phyloP scores from a whole-genome alignment of 2,113 vertebrate species.

The Onychostoma macrolepis region DNA sequence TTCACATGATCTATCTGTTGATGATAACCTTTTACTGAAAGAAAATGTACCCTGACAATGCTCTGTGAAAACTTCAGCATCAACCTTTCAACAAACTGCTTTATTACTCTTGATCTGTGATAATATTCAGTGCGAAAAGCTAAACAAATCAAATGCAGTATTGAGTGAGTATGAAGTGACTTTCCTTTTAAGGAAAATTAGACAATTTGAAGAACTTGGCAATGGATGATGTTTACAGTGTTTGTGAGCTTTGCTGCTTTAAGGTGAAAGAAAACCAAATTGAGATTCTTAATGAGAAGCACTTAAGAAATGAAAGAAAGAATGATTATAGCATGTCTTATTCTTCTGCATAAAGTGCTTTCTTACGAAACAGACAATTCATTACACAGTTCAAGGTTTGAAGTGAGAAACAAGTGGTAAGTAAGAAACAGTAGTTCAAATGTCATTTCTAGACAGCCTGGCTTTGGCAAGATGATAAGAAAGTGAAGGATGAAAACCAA shows the following conservation, averaged over 20 bases:
- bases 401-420: neutral
- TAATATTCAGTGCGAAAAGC: neutral
- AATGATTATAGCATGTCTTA: neutral
- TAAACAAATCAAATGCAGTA: neutral
- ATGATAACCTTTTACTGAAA: neutral
- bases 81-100: neutral
- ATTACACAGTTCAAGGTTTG: neutral
- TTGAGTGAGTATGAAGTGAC: neutral
- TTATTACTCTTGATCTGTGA: neutral
- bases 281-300: neutral
- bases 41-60: neutral
- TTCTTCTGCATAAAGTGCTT: neutral
- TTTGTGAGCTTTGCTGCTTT: neutral
- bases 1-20: neutral
- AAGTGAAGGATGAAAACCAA: neutral
- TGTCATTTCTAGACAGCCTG: neutral
- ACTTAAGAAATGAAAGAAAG: neutral
- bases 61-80: neutral
- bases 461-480: neutral
- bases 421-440: neutral
- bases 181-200: constrained; percentile 8
- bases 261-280: constrained; percentile 2
- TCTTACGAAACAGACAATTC: neutral
- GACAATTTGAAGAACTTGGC: constrained; percentile 11
- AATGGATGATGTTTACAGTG: constrained; percentile 4